phyloP scores from a whole-genome alignment of 2,797 vertebrate species.

The Neostethus bicornis region DNA sequence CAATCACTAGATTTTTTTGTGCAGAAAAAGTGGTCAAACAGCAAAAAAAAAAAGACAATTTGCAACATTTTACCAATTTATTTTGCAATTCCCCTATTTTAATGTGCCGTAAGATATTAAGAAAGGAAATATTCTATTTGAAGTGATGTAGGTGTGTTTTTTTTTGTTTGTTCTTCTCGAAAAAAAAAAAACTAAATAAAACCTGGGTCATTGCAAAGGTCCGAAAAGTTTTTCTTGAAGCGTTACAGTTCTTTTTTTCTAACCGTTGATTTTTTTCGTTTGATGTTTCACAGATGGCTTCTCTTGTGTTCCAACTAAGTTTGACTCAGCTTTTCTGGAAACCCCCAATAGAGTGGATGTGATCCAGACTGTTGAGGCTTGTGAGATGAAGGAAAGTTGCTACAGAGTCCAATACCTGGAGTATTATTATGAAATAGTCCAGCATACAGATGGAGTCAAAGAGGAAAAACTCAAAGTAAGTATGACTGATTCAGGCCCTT shows the following conservation, averaged over 20 bases:
- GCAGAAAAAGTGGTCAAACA: not conserved
- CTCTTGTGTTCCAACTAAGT: slow-evolving; percentile 80
- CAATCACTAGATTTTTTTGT: no score
- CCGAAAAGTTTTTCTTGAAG: no score
- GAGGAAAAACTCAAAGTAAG: slow-evolving; percentile 78
- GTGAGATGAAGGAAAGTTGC: slow-evolving; percentile 79
- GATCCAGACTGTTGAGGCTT: slow-evolving; percentile 68
- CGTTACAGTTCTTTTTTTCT: no score
- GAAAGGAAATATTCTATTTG: no score
- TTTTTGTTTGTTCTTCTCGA: no score
- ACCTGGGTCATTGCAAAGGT: no score
- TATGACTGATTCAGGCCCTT: slow-evolving; percentile 5
- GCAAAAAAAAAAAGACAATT: not conserved
- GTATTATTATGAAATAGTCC: slow-evolving; percentile 75
- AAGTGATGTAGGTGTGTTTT: no score
- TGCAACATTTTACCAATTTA: no score
- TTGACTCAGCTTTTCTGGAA: slow-evolving; percentile 77
- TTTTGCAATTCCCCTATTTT: no score
- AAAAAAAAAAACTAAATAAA: no score
- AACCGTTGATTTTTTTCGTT: no score
- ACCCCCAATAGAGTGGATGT: slow-evolving; percentile 76
- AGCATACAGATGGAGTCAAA: slow-evolving; percentile 64
- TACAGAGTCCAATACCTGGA: slow-evolving; percentile 76
- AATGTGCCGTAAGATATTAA: no score
- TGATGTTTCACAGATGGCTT: slow-evolving; percentile 70